Percentiles rank a stretch among this genome's conserved stretches.
Evolutionary conservation across 1,140 invertebrate species (phyloP).

Genomic region (Drosophila arizonae): DNA sequence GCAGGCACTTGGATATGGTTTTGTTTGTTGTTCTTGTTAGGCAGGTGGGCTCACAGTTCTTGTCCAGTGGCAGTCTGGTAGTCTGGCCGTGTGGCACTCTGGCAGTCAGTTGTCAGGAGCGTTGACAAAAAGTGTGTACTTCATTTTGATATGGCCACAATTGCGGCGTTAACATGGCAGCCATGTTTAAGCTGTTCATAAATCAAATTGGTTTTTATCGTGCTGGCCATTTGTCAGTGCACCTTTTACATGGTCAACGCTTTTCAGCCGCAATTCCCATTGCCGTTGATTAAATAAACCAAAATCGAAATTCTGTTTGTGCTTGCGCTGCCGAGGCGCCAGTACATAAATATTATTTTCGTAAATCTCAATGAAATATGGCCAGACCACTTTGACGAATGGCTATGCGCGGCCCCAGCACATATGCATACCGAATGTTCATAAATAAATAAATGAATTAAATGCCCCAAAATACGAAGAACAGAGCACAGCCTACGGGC

Average conservation of each 20-base stretch:
- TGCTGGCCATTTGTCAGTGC: slow-evolving; percentile 61
- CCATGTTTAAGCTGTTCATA: slow-evolving; percentile 58
- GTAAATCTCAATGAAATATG: slow-evolving; percentile 72
- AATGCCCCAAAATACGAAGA: slow-evolving; percentile 19
- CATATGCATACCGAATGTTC: slow-evolving; percentile 35
- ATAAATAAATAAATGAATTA: slow-evolving; percentile 74
- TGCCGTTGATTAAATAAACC: slow-evolving; percentile 71
- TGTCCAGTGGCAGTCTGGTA: neutral
- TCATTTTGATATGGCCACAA: slow-evolving; percentile 60
- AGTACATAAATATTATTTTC: slow-evolving; percentile 74
- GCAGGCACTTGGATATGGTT: slow-evolving; percentile 7
- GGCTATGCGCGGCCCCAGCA: neutral
- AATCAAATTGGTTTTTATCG: slow-evolving; percentile 75
- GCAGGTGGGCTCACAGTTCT: neutral
- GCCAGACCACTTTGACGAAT: slow-evolving; percentile 59
- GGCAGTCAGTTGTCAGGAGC: slow-evolving; percentile 23
- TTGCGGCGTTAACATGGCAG: slow-evolving; percentile 59
- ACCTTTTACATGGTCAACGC: slow-evolving; percentile 57
- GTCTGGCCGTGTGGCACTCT: neutral
- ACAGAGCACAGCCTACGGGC: neutral
- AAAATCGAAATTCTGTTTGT: slow-evolving; percentile 42
- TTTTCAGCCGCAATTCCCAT: slow-evolving; percentile 52
- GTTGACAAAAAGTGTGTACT: slow-evolving; percentile 51
- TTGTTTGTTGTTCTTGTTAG: neutral
- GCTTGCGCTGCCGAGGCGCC: slow-evolving; percentile 19